Evolutionary conservation across 1,140 invertebrate genomes (phyloP).

Genomic region (Pinna nobilis): DNA sequence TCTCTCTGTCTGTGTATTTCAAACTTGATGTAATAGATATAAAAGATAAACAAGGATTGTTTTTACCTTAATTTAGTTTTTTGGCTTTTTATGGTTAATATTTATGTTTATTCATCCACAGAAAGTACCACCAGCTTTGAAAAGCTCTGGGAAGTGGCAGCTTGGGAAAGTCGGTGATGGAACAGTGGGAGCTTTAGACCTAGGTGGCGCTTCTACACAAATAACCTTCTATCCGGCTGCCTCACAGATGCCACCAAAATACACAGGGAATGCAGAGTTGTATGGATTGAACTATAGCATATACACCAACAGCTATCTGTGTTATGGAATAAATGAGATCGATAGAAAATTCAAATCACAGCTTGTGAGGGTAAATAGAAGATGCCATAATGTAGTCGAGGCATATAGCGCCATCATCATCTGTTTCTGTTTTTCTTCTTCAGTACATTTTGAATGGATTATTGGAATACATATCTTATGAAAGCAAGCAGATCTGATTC

Average conservation of each 20-base stretch:
- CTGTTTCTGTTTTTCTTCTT: no score
- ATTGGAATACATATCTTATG: no score
- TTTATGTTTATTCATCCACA: neutral
- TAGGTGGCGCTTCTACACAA: conserved; percentile 79
- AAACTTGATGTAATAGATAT: no score
- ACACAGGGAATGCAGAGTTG: conserved; percentile 59
- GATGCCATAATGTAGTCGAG: no score
- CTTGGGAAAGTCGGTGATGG: conserved; percentile 9
- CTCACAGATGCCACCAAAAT: conserved; percentile 35
- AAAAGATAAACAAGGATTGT: no score
- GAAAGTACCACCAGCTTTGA: neutral
- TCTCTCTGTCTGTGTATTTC: no score
- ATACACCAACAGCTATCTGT: conserved; percentile 76
- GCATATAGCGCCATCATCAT: no score
- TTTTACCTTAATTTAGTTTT: no score
- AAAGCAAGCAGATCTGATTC: no score
- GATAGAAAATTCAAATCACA: conserved; percentile 49
- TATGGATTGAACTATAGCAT: conserved; percentile 75
- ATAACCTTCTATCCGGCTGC: conserved; percentile 73
- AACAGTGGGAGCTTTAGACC: conserved; percentile 75
- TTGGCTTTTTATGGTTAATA: neutral
- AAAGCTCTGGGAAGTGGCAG: conserved; percentile 10
- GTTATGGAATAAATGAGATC: conserved; percentile 76
- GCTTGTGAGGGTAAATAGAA: conserved; percentile 54
- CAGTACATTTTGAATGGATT: no score